Conservation (phyloP, 2,797 vertebrate species). For the Chloroceryle amazona region DNA sequence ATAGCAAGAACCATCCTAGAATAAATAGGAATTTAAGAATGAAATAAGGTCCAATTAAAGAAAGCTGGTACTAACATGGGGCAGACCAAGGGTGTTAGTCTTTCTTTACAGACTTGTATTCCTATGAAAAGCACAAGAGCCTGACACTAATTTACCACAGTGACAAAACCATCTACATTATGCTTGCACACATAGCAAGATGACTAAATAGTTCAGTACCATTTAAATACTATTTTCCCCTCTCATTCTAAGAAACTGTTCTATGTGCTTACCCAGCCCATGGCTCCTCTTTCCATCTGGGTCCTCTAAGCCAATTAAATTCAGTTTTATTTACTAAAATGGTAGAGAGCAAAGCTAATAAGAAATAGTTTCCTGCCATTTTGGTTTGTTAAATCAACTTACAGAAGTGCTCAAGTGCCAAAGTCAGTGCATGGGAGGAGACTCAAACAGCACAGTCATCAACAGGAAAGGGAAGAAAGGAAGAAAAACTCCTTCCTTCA, state of each 20-base stretch:
- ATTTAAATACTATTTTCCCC: not conserved
- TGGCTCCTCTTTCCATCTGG: not conserved
- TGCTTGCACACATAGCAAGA: not conserved
- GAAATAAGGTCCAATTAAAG: not conserved
- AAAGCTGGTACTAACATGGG: not conserved
- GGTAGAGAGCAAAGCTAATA: not conserved
- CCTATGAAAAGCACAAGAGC: not conserved
- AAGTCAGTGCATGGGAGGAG: not conserved
- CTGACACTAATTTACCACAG: not conserved
- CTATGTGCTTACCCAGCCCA: not conserved
- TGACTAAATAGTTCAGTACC: not conserved
- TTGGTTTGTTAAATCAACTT: not conserved
- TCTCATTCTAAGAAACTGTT: not conserved
- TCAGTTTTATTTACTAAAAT: not conserved
- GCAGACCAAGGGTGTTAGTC: not conserved
- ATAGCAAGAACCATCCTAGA: not conserved
- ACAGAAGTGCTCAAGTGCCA: not conserved
- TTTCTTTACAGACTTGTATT: not conserved
- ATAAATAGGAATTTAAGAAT: fast-evolving
- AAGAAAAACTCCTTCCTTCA: slow-evolving; percentile 23
- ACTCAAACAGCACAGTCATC: not conserved
- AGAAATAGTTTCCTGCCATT: not conserved
- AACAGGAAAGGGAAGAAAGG: slow-evolving; percentile 49
- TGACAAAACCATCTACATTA: not conserved
- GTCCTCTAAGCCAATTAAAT: not conserved